Evolutionary conservation across 2,888 invertebrate genomes (phyloP).

Genomic region (Cryptus viduatorius): DNA sequence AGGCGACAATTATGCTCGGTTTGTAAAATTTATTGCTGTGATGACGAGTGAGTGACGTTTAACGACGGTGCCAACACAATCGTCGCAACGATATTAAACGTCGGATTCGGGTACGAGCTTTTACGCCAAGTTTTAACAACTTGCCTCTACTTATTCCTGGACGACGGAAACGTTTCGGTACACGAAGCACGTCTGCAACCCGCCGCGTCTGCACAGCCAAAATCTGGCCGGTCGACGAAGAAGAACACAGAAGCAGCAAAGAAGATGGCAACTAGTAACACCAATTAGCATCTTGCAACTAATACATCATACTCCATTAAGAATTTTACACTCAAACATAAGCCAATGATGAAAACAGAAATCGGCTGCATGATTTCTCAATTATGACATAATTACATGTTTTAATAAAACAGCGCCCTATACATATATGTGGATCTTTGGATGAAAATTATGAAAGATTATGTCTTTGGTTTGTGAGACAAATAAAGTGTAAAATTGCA

Average conservation of each 20-base stretch:
- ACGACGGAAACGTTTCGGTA: constrained; percentile 48
- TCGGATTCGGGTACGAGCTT: constrained; percentile 42
- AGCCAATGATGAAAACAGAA: constrained; percentile 35
- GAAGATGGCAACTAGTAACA: constrained; percentile 30
- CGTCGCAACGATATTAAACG: constrained; percentile 51
- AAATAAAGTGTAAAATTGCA: too few species aligned
- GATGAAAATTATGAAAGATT: too few species aligned
- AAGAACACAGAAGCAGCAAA: background rate
- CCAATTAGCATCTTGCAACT: constrained; percentile 59
- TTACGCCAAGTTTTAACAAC: constrained; percentile 61
- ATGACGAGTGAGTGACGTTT: constrained; percentile 69
- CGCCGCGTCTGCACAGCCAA: constrained; percentile 39
- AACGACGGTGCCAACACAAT: constrained; percentile 63
- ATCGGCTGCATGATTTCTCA: constrained; percentile 29
- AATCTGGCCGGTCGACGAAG: constrained; percentile 11
- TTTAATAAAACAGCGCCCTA: too few species aligned
- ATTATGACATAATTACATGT: background rate
- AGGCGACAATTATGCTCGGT: constrained; percentile 60
- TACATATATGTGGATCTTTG: too few species aligned
- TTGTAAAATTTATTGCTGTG: constrained; percentile 68
- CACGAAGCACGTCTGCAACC: constrained; percentile 18
- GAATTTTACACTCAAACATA: constrained; percentile 31
- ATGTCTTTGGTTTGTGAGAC: too few species aligned
- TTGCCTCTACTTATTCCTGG: constrained; percentile 61
- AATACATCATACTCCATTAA: constrained; percentile 50